Evolutionary conservation across 2,113 vertebrate species (phyloP), one percentile per base, ranked within the genome.

Genomic region (Triplophysa dalaica): DNA sequence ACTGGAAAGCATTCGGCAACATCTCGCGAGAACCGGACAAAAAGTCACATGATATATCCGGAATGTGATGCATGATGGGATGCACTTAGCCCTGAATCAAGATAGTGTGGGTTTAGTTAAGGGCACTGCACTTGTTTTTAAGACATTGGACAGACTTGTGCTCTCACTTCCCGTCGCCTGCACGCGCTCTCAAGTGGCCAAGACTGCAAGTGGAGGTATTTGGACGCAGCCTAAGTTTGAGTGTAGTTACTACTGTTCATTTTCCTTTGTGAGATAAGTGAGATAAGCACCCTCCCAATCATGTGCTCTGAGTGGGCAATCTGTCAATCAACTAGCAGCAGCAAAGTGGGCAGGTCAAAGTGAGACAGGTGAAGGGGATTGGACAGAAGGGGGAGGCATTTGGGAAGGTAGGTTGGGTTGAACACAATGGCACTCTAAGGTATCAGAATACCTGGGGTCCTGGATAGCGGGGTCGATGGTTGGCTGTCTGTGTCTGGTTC

Each of bases 361-460:
- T 62, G 68, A 29, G 61, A 63, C 3, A 21, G 58, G 12, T 11
- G n/a, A 8, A 14, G 63, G 26, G 29, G 65, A 38, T 14, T 50
- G 69, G 60, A 14, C 26, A 64, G 68, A 26, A 29, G 26, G 68
- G 29, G 54, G n/a, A 66, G 54, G 33, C 19, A 58, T 50, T 33
- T 48, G 50, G 33, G 33, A 38, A 38, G 33, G 33, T 38, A 38
- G 33, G 43, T 45, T 45, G 2, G 70, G 43, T 22, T 8, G 33
- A 13, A 14, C 33, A 13, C n/a, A 52, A 65, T 1, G 17, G 12
- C 16, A 29, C 50, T 87, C 87, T 89, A 85, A 88, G 86, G 78
- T 89, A 86, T 88, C 89, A 83, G 83, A 89, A 88, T 95, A 95
- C 94, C 95, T 96, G 92, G 86, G 88, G 76, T 95, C 91, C 90